Base-by-base conservation (phyloP, 2,888 invertebrate genomes). In the Tuberolachnus salignus region DNA sequence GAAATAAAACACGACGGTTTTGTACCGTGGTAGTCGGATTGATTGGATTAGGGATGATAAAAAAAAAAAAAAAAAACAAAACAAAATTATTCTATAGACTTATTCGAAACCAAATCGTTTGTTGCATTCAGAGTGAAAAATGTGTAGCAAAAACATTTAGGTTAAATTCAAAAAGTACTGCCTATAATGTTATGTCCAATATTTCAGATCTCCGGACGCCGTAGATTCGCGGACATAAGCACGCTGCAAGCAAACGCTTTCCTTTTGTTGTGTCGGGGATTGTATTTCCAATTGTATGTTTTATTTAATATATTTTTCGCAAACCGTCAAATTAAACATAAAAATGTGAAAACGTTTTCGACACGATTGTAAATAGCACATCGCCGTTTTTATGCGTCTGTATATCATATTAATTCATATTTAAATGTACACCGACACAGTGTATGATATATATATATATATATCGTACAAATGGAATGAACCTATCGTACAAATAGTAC, bases 301-400 rank as follows among this genome's bases (percentile, higher is more conserved):
- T 11, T 44, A 13, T 64, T 64, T 23, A 2, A 57, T 6, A 64
- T 64, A 44, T 57, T 21, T 21, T 44, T 23, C 23, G 8, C 23
- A 16, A 71, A 71, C 44, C 2, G 57, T 11, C 46, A 46, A 59
- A 71, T 59, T 71, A 59, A 59, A 46, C 19, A 26, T 19, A 21
- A n/a, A n/a, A 57, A 57, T 44, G 70, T 70, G 70, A 70, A 70
- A 70, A 57, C 53, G 42, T 69, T 55, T 34, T 51, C 23, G 19
- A 19, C 51, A 53, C 23, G 23, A 23, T 23, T 11, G 49, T 72
- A 72, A 44, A 72, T 61, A 34, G 72, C 34, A 44, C 21, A 19
- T 34, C 42, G 21, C 4, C 16, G 13, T 44, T 57, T 57, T 21
- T 44, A 21, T 44, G 8, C 21, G 23, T 59, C 1, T 11, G 13